Evolutionary conservation across 2,113 vertebrate genomes (phyloP), one percentile per base, ranked within the genome.

Genomic region (Centropus bengalensis): DNA sequence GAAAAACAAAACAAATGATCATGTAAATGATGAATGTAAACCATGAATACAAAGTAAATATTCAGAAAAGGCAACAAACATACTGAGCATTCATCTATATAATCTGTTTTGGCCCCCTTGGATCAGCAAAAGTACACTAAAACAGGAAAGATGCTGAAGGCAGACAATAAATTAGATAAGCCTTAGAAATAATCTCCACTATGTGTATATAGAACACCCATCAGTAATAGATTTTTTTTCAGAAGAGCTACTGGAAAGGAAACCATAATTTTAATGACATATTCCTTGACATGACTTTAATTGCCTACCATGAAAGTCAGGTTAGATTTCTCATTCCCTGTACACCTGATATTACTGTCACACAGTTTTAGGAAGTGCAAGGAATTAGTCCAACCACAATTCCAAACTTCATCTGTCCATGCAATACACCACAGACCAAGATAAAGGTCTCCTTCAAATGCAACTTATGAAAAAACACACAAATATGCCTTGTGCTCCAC

Each of bases 1-100:
- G 44, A 52, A 93, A 88, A 90, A 77, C 13, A 90, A 83, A 92
- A 63, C 26, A 91, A 94, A 86, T 75, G 15, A 81, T 36, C 33
- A 78, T n/a, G n/a, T n/a, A n/a, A n/a, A n/a, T n/a, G n/a, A n/a
- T n/a, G 51, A 83, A 89, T 1, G 2, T 8, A 73, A 92, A 32
- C 28, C 24, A 84, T 68, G 14, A 91, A 87, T 79, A 84, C 74
- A 92, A 64, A 92, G 18, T 6, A 77, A 47, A 77, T 60, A 84
- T 33, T 75, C 64, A 81, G 66, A 94, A 92, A 82, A 88, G 79
- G 23, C 58, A 84, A 42, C 18, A 79, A 87, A 76, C 5, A 26
- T 52, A 85, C 5, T 71, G 77, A 89, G 47, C 47, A 49, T 47
- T 90, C 6, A 27, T 26, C 49, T 36, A 4, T n/a, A 28, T 64